Evolutionary conservation across 2,797 vertebrate genomes (phyloP), one percentile per base, ranked within the genome.

Genomic region (Leptoclinus maculatus): DNA sequence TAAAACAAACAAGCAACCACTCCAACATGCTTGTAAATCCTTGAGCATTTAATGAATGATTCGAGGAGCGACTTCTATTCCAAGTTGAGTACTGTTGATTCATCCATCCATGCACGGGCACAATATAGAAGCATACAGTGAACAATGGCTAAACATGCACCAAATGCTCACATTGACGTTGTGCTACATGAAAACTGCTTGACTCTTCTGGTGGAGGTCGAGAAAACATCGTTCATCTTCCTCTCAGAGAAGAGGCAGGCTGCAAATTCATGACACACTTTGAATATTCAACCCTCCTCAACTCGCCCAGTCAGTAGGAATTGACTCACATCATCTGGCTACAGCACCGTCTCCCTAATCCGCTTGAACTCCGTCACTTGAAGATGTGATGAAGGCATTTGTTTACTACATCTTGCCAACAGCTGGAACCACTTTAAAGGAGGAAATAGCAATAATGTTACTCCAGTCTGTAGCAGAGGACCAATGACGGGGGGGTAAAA

Each of bases 211-310:
- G 13, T 16, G 16, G 64, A 56, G 32, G 7, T 59, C 66, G 66
- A 43, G 12, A 78, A 75, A 70, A 62, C 66, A 14, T 2, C 78
- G 43, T 69, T 73, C 56, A 59, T 68, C 54, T 43, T 56, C 64
- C 60, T 23, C 67, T 67, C 25, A 12, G 41, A 38, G 56, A 56
- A 57, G 14, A 65, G 23, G 23, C 14, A 11, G 12, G 19, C 36
- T 56, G 71, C n/a, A 49, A 65, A 76, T 63, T 72, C 3, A 66
- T 68, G 62, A 79, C 76, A 21, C 64, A 38, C 75, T 70, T 76
- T 76, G 54, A 80, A 78, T 73, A 47, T 67, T 62, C 17, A 54
- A 58, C 29, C 29, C 60, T 0, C 56, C 34, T 59, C 1, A 69
- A 6, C 51, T 49, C 8, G 0, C 38, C 12, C 36, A 34, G 10